A percentile compares a stretch with the other conserved stretches of the same genome.
phyloP scores from a whole-genome alignment of 2,113 vertebrate genomes.

The Amia ocellicauda region DNA sequence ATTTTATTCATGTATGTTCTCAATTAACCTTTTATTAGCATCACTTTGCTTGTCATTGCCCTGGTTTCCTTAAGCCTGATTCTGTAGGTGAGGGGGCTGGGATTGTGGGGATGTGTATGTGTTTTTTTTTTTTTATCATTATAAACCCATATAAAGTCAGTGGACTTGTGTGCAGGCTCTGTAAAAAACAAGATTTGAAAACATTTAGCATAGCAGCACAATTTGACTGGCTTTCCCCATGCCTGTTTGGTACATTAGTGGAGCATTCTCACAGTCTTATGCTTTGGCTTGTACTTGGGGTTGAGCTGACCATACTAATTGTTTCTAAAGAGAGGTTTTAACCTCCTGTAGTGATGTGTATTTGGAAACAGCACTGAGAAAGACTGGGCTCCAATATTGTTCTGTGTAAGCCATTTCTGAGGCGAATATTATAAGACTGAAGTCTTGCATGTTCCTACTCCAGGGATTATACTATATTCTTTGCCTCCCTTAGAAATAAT shows the following conservation, averaged over 20 bases:
- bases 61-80: no score
- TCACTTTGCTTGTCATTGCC: no score
- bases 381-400: no score
- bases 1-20: no score
- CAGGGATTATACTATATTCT: slow-evolving; percentile 38
- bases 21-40: no score
- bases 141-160: not conserved
- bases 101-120: no score
- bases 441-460: slow-evolving; percentile 42
- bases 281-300: no score
- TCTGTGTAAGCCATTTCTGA: slow-evolving; percentile 5
- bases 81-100: no score
- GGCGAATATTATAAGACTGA: slow-evolving; percentile 28
- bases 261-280: not conserved
- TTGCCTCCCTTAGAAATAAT: slow-evolving; percentile 56
- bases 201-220: not conserved
- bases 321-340: no score
- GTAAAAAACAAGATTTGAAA: not conserved
- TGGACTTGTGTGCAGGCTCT: not conserved
- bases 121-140: no score
- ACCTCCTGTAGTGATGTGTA: no score
- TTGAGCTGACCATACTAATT: no score
- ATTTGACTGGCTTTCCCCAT: not conserved
- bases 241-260: not conserved
- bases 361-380: not conserved